Evolutionary conservation across 2,797 vertebrate genomes (phyloP).

Genomic region (Orientallactaga sibirica): DNA sequence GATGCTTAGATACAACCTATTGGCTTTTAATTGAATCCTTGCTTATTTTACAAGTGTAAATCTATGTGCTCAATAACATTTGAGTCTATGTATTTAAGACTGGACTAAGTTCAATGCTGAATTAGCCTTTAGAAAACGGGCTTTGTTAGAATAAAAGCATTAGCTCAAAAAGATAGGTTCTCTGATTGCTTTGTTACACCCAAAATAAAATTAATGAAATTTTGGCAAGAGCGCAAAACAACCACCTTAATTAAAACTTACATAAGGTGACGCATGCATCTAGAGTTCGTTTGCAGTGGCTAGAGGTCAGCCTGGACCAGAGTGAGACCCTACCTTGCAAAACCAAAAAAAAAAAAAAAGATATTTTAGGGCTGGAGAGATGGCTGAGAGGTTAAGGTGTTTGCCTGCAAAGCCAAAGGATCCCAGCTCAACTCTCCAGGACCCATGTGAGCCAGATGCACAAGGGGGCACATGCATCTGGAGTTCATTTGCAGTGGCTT

Average conservation of each 20-base stretch:
- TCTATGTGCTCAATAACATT: slow-evolving; percentile 68
- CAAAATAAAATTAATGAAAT: slow-evolving; percentile 65
- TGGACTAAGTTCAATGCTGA: slow-evolving; percentile 59
- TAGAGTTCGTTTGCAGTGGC: too few species aligned
- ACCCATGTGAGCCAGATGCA: too few species aligned
- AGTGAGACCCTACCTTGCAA: too few species aligned
- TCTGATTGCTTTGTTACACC: slow-evolving; percentile 52
- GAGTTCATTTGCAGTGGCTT: too few species aligned
- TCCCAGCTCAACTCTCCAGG: too few species aligned
- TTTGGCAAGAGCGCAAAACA: slow-evolving; percentile 38
- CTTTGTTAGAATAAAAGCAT: slow-evolving; percentile 68
- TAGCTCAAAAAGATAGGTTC: slow-evolving; percentile 33
- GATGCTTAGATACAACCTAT: slow-evolving; percentile 53
- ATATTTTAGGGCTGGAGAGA: too few species aligned
- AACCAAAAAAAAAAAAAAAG: too few species aligned
- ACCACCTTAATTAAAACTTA: slow-evolving; percentile 42
- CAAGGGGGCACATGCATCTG: too few species aligned
- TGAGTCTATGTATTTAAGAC: slow-evolving; percentile 65
- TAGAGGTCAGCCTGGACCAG: too few species aligned
- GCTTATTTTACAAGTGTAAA: slow-evolving; percentile 70
- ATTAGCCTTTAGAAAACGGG: slow-evolving; percentile 70
- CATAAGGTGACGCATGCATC: too few species aligned
- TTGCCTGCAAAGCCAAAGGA: too few species aligned
- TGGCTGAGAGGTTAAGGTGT: too few species aligned
- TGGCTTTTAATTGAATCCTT: slow-evolving; percentile 75